Percentiles rank a stretch among this genome's conserved stretches.
Evolutionary conservation across 1,140 invertebrate genomes (phyloP).

Genomic region (Phocides pigmalion): DNA sequence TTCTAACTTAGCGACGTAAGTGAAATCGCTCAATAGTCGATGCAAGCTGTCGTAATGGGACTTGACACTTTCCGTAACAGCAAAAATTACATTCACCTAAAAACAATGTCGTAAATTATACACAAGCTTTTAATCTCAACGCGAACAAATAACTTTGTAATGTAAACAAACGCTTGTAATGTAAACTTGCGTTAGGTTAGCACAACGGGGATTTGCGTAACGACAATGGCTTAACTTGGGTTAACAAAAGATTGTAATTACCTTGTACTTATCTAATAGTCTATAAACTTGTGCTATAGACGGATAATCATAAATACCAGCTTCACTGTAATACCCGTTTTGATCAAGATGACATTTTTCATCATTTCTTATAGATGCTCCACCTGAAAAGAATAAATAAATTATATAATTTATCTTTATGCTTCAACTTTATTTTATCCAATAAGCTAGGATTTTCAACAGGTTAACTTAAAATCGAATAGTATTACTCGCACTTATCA

Average conservation of each 20-base stretch:
- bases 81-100: conserved; percentile 86
- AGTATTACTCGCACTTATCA: no score
- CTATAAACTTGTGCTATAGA: conserved; percentile 85
- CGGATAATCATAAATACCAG: conserved; percentile 85
- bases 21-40: conserved; percentile 81
- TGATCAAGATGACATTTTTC: conserved; percentile 84
- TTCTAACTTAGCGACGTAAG: conserved; percentile 84
- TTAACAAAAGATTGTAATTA: conserved; percentile 50
- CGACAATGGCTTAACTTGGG: conserved; percentile 37
- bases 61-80: conserved; percentile 83
- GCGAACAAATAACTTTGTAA: conserved; percentile 4
- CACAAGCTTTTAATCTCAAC: conserved; percentile 5
- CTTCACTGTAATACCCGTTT: conserved; percentile 83
- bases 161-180: not conserved
- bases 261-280: conserved; percentile 84
- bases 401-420: no score
- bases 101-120: conserved; percentile 24
- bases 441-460: no score
- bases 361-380: conserved; percentile 80
- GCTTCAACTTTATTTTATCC: no score
- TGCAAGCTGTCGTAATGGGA: conserved; percentile 83
- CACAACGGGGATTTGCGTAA: conserved; percentile 45
- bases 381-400: conserved; percentile 60
- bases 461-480: no score
- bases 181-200: not conserved